Evolutionary conservation across 1,140 invertebrate species (phyloP).

Genomic region (Achatina immaculata): DNA sequence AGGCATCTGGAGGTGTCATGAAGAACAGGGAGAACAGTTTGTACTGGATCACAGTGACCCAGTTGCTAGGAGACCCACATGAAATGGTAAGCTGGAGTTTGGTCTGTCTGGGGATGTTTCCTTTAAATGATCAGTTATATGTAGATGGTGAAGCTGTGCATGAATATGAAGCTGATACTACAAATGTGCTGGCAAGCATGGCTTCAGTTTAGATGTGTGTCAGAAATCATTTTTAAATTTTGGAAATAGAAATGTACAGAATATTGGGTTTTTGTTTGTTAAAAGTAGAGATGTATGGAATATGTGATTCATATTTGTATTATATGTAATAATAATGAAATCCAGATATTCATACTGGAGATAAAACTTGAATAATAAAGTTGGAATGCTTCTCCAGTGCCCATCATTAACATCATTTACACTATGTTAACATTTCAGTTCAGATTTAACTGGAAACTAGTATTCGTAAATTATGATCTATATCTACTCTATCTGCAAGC

Average conservation of each 20-base stretch:
- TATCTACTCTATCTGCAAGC: no score
- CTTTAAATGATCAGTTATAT: neutral
- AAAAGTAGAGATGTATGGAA: no score
- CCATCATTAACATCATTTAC: no score
- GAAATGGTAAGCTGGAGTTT: conserved; percentile 65
- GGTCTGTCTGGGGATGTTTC: no score
- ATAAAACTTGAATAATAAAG: no score
- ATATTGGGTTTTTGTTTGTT: neutral
- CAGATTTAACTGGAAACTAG: no score
- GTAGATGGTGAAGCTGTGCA: neutral
- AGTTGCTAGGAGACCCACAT: conserved; percentile 70
- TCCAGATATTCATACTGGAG: no score
- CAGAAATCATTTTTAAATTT: neutral
- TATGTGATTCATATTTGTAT: no score
- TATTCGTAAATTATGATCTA: no score
- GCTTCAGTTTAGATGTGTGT: neutral
- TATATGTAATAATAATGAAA: no score
- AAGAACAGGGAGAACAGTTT: conserved; percentile 70
- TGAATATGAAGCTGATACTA: neutral
- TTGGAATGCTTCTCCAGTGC: no score
- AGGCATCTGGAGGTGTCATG: conserved; percentile 37
- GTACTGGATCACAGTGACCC: conserved; percentile 75
- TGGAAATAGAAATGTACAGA: neutral
- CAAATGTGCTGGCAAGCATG: neutral
- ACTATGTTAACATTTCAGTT: no score